Percentiles rank a stretch among this genome's conserved stretches.
These are phyloP conservation scores for Pimpla rufipes DNA, from an alignment of 2,888 invertebrate species.

Conservation along the genomic window DNA sequence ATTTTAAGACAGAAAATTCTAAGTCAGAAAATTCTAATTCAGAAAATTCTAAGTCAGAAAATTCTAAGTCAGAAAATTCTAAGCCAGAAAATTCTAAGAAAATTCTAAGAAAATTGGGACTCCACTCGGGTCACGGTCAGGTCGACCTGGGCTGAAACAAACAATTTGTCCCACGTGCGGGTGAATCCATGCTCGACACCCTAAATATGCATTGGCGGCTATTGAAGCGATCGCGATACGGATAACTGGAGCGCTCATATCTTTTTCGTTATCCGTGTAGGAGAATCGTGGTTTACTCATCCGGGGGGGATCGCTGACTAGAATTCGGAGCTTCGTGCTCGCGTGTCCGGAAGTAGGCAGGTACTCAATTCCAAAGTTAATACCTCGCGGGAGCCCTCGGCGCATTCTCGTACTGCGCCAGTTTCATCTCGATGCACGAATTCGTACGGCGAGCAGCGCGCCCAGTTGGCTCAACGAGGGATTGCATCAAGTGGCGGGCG, in stretches of 20 bases:
- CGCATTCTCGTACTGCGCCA: constrained; percentile 63
- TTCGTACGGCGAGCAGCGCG: constrained; percentile 23
- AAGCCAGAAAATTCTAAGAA: too few species aligned
- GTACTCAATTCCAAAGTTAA: constrained; percentile 73
- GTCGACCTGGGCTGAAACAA: neutral
- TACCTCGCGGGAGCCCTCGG: constrained; percentile 60
- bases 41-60: too few species aligned
- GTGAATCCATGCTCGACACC: neutral
- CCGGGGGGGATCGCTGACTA: constrained; percentile 15
- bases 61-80: too few species aligned
- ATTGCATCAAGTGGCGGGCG: constrained; percentile 14
- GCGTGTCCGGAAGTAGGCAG: constrained; percentile 66
- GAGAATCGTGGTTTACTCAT: constrained; percentile 31
- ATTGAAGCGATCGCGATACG: neutral
- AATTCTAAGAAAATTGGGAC: too few species aligned
- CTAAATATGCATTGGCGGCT: neutral
- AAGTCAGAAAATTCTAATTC: too few species aligned
- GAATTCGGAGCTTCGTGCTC: constrained; percentile 56
- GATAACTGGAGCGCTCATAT: constrained; percentile 5
- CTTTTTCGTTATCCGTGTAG: constrained; percentile 4
- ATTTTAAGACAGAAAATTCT: too few species aligned
- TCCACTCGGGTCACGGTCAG: neutral
- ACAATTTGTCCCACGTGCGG: neutral
- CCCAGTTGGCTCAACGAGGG: constrained; percentile 37
- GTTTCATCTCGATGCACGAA: constrained; percentile 63